Base-by-base conservation (phyloP, 2,797 vertebrate genomes). In the Limnodromus scolopaceus region DNA sequence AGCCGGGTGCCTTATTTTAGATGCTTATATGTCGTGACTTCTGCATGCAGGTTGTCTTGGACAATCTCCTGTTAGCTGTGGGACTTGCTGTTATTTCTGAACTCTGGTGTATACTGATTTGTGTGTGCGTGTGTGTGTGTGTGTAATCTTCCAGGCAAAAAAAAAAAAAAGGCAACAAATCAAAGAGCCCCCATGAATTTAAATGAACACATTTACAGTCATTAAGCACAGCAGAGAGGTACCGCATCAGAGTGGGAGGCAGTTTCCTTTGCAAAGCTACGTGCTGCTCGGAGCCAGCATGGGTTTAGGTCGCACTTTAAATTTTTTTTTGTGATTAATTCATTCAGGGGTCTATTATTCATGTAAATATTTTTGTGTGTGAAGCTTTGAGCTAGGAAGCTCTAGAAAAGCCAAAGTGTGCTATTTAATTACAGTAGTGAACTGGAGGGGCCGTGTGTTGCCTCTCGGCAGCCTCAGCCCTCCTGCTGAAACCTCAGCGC, bases 161-260 rank as follows among this genome's bases (percentile, higher is more conserved):
- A 58, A 71, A 53, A 63, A 78, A 61, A 48, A 46, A 48, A 77
- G 0, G 48, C 43, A 68, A 51, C 3, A 68, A 92, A 93, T 88
- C 85, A 79, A 88, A 94, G 94, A 92, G 28, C 77, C 77, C 83
- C 93, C 77, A 54, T 96, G 90, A 95, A 96, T 97, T 96, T 96
- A 92, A 97, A 82, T 97, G 95, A 97, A 94, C 77, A 57, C 88
- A 89, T 97, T 96, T 97, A 77, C 86, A 95, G 90, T 96, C 93
- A 93, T 97, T 95, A 97, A 87, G 94, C 92, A 92, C 92, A 90
- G 91, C 96, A 63, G 87, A 3, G 20, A 71, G 87, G 81, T 92
- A 28, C 32, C 54, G 86, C 64, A 45, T 76, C 19, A 2, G 86
- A 92, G 94, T 76, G 90, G 90, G 96, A 96, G 77, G 90, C 91